Evolutionary conservation across 2,797 vertebrate genomes (phyloP).

Genomic region (Eulemur rubriventer): DNA sequence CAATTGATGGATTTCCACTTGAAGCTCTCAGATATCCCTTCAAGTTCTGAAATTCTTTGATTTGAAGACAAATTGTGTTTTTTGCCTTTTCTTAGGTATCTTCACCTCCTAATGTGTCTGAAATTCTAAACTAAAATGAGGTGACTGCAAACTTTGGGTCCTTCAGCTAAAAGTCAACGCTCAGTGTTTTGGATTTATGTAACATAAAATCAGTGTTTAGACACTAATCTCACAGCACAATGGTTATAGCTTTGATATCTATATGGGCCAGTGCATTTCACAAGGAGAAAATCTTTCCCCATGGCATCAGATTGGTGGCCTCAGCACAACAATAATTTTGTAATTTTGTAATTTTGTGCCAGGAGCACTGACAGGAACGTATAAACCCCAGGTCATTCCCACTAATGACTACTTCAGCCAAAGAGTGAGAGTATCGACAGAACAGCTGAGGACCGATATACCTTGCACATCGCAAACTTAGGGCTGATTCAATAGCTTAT

Average conservation of each 20-base stretch:
- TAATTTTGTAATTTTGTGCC: neutral
- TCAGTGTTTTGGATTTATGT: neutral
- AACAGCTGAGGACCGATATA: rapidly evolving
- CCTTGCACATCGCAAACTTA: neutral
- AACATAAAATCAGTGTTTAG: neutral
- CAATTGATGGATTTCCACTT: neutral
- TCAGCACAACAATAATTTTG: neutral
- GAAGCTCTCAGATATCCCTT: neutral
- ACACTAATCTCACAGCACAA: neutral
- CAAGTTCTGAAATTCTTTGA: neutral
- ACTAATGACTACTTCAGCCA: neutral
- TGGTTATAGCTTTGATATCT: neutral
- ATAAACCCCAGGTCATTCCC: neutral
- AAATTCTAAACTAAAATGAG: neutral
- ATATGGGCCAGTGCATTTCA: neutral
- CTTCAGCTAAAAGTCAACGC: neutral
- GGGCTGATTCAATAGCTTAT: neutral
- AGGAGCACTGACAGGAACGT: neutral
- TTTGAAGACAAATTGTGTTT: neutral
- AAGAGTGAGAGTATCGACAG: neutral
- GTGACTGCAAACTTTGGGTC: neutral
- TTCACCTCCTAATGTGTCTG: neutral
- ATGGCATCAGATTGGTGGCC: neutral
- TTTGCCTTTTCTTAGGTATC: neutral
- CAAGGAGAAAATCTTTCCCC: neutral